Evolutionary conservation across 2,113 vertebrate species (phyloP).

Genomic region (Callorhinus ursinus): DNA sequence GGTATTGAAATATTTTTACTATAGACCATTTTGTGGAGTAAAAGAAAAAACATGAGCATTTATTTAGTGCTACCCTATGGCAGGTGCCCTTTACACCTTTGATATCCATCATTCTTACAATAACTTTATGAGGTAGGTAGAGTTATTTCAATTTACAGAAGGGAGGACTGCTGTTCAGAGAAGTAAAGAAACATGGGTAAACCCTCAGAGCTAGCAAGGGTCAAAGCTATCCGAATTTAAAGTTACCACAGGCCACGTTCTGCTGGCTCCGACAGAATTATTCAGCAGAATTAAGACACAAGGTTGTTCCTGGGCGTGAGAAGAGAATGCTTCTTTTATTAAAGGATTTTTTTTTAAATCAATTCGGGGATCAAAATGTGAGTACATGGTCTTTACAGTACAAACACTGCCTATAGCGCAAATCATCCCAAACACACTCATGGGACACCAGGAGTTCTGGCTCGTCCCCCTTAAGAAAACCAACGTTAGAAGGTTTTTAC

Average conservation of each 20-base stretch:
- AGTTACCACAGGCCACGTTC: background rate
- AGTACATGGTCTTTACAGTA: background rate
- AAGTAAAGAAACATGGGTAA: background rate
- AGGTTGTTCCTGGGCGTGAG: background rate
- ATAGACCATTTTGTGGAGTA: background rate
- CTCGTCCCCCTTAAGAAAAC: background rate
- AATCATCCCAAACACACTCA: background rate
- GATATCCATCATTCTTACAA: background rate
- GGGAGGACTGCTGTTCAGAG: background rate
- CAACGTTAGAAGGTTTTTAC: background rate
- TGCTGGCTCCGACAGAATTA: background rate
- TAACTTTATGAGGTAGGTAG: background rate
- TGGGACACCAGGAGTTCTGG: background rate
- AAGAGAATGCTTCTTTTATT: background rate
- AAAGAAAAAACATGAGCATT: background rate
- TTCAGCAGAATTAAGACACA: background rate
- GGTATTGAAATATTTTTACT: background rate
- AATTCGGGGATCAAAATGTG: slow-evolving; percentile 23
- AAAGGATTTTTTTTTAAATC: background rate
- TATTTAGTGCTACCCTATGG: background rate
- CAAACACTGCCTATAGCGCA: background rate
- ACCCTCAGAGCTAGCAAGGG: background rate
- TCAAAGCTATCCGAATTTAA: background rate
- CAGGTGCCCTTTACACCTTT: background rate
- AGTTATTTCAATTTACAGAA: background rate